Conservation (phyloP, 2,888 invertebrate genomes). For the Drepana falcataria region DNA sequence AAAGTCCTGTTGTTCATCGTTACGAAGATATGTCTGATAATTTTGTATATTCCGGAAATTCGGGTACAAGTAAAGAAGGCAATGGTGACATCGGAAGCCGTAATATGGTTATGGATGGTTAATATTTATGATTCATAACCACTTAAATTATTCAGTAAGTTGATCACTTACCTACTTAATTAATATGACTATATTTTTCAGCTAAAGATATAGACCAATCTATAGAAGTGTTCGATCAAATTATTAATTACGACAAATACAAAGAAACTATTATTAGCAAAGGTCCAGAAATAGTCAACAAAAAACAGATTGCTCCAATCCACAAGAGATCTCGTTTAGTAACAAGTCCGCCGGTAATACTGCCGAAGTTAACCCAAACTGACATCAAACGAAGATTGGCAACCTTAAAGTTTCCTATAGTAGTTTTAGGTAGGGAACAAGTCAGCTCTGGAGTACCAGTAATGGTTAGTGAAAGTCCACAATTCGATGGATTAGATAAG, state of each 20-base stretch:
- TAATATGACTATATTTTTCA: not conserved
- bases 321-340: conserved; percentile 29
- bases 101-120: not conserved
- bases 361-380: conserved; percentile 36
- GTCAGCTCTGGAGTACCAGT: conserved; percentile 38
- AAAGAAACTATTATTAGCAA: conserved; percentile 36
- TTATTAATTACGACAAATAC: conserved; percentile 24
- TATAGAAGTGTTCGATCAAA: conserved; percentile 16
- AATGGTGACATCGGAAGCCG: conserved; percentile 2
- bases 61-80: conserved; percentile 20
- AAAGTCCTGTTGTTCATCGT: not conserved
- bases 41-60: conserved; percentile 17
- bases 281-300: conserved; percentile 14
- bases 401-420: conserved; percentile 47
- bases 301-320: conserved; percentile 14
- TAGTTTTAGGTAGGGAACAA: conserved; percentile 56
- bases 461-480: conserved; percentile 33
- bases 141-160: too few species aligned
- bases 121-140: not conserved
- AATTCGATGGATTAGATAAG: conserved; percentile 50
- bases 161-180: too few species aligned
- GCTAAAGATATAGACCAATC: conserved; percentile 5
- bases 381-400: conserved; percentile 50
- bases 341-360: conserved; percentile 30
- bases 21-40: conserved; percentile 4